phyloP scores from a whole-genome alignment of 2,797 vertebrate species.

The Loriculus beryllinus region DNA sequence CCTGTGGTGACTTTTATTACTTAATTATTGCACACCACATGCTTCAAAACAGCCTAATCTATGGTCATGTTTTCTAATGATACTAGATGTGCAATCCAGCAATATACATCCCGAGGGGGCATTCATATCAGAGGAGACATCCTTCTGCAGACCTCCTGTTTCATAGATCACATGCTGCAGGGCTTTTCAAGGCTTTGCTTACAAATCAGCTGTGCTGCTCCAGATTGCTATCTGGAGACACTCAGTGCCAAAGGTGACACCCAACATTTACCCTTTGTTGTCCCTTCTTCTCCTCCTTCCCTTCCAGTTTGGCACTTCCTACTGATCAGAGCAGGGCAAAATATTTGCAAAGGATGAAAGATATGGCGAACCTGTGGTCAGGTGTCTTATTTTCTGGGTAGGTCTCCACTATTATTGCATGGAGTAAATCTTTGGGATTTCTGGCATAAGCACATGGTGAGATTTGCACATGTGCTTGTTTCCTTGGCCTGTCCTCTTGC shows the following conservation, averaged over 20 bases:
- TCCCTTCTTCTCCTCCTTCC: neutral
- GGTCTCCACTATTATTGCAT: neutral
- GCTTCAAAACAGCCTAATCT: conserved; percentile 81
- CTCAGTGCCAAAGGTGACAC: neutral
- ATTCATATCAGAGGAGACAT: conserved; percentile 48
- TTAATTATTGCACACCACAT: conserved; percentile 94
- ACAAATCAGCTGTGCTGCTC: conserved; percentile 10
- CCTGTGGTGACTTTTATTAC: conserved; percentile 93
- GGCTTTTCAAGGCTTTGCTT: conserved; percentile 31
- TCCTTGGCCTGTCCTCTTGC: neutral
- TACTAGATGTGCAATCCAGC: conserved; percentile 53
- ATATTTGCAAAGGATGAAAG: neutral
- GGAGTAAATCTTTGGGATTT: neutral
- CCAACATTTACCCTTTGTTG: neutral
- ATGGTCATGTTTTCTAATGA: conserved; percentile 75
- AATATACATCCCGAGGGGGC: conserved; percentile 64
- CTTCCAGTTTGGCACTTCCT: neutral
- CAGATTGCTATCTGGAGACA: neutral
- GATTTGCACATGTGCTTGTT: neutral
- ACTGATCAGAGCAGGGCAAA: neutral
- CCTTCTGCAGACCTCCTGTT: conserved; percentile 40
- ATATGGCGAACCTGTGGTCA: neutral
- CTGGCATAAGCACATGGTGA: neutral
- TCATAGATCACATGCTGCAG: conserved; percentile 37
- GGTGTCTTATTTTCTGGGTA: neutral